Evolutionary conservation across 2,888 invertebrate species (phyloP), one percentile per base, ranked within the genome.

Genomic region (Eupithecia dodoneata): DNA sequence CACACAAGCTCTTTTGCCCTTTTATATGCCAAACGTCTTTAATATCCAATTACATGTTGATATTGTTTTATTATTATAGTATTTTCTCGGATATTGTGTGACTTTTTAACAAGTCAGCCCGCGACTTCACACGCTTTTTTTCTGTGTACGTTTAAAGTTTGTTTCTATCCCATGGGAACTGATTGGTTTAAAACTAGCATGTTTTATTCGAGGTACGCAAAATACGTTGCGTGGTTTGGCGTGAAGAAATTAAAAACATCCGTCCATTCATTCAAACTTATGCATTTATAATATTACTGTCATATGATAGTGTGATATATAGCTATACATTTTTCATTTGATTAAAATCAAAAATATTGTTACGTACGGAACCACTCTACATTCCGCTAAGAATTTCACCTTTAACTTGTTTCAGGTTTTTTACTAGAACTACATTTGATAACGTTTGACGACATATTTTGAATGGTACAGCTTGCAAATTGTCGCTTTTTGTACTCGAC

Each of bases 391-490:
- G 3, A 15, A 15, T 52, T 65, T 75, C 71, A 66, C 67, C 52
- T 66, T 75, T 71, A 59, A 47, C 70, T 59, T 9, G 55, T 6
- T 52, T 72, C 52, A 65, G 63, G 41, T 72, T 77, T 77, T 76
- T 75, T 73, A 71, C 30, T 52, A 63, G 30, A 63, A 9, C 65
- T 15, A 70, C 52, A 45, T 74, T 71, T 72, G 79, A 77, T 79
- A 79, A 79, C 74, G 74, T 79, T 78, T 78, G 79, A 79, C 78
- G 79, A 80, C 78, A 80, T 79, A 81, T 79, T 81, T 76, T 77
- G 78, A 77, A 80, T 77, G 70, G 71, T 71, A 75, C 77, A 79
- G 66, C 76, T 69, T 77, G 80, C 76, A 75, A 78, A 72, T 47
- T 74, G 70, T 72, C 47, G 52, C 73, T 76, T 78, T 78, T 76